These are phyloP conservation scores for Aporophyla lueneburgensis DNA, from an alignment of 2,888 invertebrate species.

Conservation along the genomic window DNA sequence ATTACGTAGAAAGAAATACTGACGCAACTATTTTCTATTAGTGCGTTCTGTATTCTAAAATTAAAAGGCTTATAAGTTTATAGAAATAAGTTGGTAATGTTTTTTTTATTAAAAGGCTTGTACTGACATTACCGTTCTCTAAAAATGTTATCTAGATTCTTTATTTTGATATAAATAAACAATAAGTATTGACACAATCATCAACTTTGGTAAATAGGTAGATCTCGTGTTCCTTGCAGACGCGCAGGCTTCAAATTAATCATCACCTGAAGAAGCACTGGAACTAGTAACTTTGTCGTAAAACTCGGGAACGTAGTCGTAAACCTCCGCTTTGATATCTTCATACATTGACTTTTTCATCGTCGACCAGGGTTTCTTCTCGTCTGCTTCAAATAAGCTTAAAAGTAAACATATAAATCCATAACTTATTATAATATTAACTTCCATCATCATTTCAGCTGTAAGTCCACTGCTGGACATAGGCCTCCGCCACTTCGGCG, in stretches of 20 bases:
- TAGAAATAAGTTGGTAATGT: neutral
- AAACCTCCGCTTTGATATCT: constrained; percentile 52
- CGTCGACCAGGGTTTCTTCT: constrained; percentile 68
- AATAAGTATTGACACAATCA: neutral
- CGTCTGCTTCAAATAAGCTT: constrained; percentile 77
- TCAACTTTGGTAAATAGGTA: neutral
- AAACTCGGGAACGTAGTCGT: constrained; percentile 78
- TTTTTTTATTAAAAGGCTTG: neutral
- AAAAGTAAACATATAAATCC: constrained; percentile 24
- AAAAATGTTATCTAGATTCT: neutral
- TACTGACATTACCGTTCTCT: neutral
- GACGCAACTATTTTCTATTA: too few relatives aligned
- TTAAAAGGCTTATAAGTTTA: neutral
- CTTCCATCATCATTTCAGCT: too few relatives aligned
- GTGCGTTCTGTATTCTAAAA: neutral
- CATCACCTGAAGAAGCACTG: neutral
- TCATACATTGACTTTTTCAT: constrained; percentile 72
- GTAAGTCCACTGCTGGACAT: too few relatives aligned
- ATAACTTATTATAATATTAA: too few relatives aligned
- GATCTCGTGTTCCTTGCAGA: neutral
- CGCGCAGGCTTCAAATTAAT: neutral
- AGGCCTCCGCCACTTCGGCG: too few relatives aligned
- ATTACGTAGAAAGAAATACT: neutral
- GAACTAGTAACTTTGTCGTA: constrained; percentile 72
- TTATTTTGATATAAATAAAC: neutral